Base-by-base conservation (phyloP, 2,888 invertebrate genomes). In the Cheilosia grossa region DNA sequence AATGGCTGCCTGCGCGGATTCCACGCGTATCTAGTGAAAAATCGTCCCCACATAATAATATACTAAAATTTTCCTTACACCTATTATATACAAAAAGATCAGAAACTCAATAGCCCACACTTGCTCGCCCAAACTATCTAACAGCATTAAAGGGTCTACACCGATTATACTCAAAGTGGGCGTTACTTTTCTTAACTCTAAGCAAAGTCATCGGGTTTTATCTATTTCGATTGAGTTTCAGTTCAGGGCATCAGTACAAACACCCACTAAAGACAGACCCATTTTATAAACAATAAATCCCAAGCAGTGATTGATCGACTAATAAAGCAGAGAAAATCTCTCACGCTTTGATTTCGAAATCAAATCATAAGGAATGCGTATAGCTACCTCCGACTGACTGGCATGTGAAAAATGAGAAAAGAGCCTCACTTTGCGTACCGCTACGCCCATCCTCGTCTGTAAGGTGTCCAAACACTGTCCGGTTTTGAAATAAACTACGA, bases 301-400 rank as follows among this genome's bases (percentile, higher is more conserved):
- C 10, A 24, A 24, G 54, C 27, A 19, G n/a, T 78, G 82, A 82
- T 82, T 82, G 82, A 82, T 82, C 54, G 73, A 54, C 42, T 51
- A 40, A 17, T 44, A 61, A 44, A 44, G 13, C 37, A 13, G 13
- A 13, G 37, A 37, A 37, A 37, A 37, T 37, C 37, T 13, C 13
- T 37, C 13, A 3, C 13, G 10, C 37, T 21, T 13, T 53, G 17
- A 37, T 51, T 30, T 69, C 10, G 19, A 15, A 40, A 30, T n/a
- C 2, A 10, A 42, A 42, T 44, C 30, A 17, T 21, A 44, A 59
- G 37, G 21, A 40, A 47, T 19, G 33, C 30, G 44, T 15, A 19
- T 30, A 40, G 19, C 19, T 30, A 40, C 27, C 19, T 54, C 19
- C 21, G 21, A 47, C 19, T 40, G 75, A 75, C 42, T 66, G 66